phyloP scores from a whole-genome alignment of 2,797 vertebrate genomes.

The Coregonus ussuriensis region DNA sequence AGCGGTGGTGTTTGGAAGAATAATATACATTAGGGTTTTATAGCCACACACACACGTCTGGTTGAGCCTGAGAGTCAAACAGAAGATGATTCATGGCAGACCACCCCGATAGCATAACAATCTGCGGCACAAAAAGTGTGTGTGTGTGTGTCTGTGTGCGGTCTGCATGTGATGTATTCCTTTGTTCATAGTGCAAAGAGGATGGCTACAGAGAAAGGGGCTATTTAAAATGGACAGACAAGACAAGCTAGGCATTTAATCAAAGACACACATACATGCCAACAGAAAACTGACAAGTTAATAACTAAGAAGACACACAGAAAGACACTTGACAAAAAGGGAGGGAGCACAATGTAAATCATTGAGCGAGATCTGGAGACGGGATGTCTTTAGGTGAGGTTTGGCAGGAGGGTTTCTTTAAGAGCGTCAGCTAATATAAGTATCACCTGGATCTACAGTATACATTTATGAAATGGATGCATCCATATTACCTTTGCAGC shows the following conservation, averaged over 20 bases:
- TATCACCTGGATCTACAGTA: not conserved
- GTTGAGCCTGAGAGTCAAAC: not conserved
- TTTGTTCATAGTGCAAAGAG: not conserved
- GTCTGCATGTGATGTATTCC: slow-evolving; percentile 14
- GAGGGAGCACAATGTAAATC: not conserved
- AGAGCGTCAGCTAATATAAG: not conserved
- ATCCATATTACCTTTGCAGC: not conserved
- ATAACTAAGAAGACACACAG: not conserved
- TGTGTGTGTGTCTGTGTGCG: not conserved
- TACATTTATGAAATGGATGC: not conserved
- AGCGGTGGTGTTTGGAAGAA: not conserved
- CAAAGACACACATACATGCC: not conserved
- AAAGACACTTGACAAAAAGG: slow-evolving; percentile 1
- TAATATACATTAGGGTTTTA: slow-evolving; percentile 18
- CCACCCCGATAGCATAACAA: not conserved
- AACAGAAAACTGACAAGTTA: not conserved
- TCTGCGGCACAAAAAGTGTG: slow-evolving; percentile 2
- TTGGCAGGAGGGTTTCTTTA: not conserved
- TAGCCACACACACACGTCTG: not conserved
- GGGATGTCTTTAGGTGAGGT: not conserved
- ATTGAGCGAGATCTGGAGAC: not conserved
- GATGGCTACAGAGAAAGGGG: slow-evolving; percentile 16
- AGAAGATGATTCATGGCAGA: not conserved
- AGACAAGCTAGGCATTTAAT: slow-evolving; percentile 1
- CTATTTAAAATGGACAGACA: slow-evolving; percentile 19